phyloP scores from a whole-genome alignment of 2,797 vertebrate species.

The Rhadinocentrus ornatus region DNA sequence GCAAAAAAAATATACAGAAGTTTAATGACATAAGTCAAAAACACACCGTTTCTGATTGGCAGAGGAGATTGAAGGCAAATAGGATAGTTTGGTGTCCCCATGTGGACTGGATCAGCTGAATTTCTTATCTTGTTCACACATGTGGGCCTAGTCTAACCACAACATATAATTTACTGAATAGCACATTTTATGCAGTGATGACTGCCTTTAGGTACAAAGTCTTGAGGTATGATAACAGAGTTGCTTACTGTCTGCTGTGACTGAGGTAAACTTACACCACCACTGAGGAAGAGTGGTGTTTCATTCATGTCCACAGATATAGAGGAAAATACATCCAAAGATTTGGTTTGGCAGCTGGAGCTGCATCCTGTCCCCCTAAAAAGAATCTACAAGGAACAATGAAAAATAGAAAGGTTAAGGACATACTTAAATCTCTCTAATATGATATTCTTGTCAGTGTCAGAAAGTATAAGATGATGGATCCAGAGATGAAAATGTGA shows the following conservation, averaged over 20 bases:
- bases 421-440: slow-evolving; percentile 13
- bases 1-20: background rate
- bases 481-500: slow-evolving; percentile 12
- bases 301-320: slow-evolving; percentile 47
- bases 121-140: slow-evolving; percentile 43
- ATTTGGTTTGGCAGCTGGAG: slow-evolving; percentile 52
- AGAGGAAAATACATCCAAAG: slow-evolving; percentile 44
- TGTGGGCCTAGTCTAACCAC: slow-evolving; percentile 53
- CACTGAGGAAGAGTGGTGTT: slow-evolving; percentile 34
- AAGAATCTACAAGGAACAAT: slow-evolving; percentile 42
- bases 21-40: slow-evolving; percentile 1
- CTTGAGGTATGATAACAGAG: background rate
- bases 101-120: slow-evolving; percentile 19
- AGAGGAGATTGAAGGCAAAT: slow-evolving; percentile 22
- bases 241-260: slow-evolving; percentile 48
- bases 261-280: slow-evolving; percentile 30
- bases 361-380: slow-evolving; percentile 39
- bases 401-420: slow-evolving; percentile 21
- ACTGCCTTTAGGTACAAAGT: slow-evolving; percentile 1
- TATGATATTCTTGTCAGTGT: slow-evolving; percentile 17
- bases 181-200: background rate
- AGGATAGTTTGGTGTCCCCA: slow-evolving; percentile 39
- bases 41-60: slow-evolving; percentile 50
- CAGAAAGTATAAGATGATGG: slow-evolving; percentile 6
- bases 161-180: background rate